Conservation (phyloP, 2,113 vertebrate species). For the Syngnathus floridae region DNA sequence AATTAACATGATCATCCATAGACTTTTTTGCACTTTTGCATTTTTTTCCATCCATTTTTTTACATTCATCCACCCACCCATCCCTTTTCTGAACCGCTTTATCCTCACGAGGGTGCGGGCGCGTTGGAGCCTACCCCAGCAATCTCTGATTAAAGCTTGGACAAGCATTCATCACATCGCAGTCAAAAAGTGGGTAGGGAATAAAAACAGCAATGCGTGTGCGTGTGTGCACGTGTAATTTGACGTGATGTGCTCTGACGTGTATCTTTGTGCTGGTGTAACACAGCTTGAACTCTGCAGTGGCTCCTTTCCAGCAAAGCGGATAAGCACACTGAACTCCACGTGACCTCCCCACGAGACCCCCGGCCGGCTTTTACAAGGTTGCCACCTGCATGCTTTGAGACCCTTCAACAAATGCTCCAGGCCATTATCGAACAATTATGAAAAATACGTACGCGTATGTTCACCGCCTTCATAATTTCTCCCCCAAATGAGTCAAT, state of each 20-base stretch:
- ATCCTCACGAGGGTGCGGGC: no score
- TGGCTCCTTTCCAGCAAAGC: conserved; percentile 53
- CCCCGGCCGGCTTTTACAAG: conserved; percentile 40
- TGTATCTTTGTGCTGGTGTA: conserved; percentile 57
- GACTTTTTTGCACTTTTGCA: no score
- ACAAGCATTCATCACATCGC: conserved; percentile 5
- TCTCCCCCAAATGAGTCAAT: not conserved
- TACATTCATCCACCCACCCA: no score
- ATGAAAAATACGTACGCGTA: not conserved
- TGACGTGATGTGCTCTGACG: conserved; percentile 60
- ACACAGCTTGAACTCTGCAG: conserved; percentile 52
- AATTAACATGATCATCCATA: no score
- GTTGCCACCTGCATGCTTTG: conserved; percentile 5
- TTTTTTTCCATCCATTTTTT: no score
- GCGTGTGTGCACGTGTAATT: conserved; percentile 18
- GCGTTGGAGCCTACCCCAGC: no score
- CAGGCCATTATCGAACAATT: not conserved
- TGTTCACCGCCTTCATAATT: not conserved
- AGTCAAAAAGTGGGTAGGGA: conserved; percentile 8
- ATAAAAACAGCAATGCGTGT: conserved; percentile 6
- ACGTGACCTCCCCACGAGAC: conserved; percentile 50
- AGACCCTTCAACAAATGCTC: conserved; percentile 2
- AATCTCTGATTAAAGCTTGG: conserved; percentile 13
- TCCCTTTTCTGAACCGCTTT: no score
- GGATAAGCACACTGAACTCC: conserved; percentile 55